Conservation (phyloP, 2,113 vertebrate genomes). For the Myxocyprinus asiaticus region DNA sequence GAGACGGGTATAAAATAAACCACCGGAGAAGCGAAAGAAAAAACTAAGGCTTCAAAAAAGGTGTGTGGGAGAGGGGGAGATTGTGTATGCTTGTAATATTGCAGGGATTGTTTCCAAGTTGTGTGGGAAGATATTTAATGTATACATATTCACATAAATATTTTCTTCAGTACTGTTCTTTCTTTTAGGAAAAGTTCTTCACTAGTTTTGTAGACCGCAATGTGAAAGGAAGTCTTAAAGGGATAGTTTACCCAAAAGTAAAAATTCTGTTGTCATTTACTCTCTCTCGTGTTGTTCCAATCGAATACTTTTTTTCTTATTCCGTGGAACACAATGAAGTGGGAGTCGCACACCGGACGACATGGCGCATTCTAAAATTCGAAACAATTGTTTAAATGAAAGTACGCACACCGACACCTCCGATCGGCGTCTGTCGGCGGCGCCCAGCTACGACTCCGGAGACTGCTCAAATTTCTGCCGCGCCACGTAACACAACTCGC, state of each 20-base stretch:
- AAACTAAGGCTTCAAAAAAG: background rate
- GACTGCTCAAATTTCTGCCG: too few species aligned
- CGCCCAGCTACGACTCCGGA: too few species aligned
- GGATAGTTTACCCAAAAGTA: too few species aligned
- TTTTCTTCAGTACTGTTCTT: conserved; percentile 7
- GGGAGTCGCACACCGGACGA: too few species aligned
- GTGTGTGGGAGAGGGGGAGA: conserved; percentile 24
- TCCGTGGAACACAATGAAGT: background rate
- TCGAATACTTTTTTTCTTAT: too few species aligned
- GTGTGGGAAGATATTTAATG: conserved; percentile 18
- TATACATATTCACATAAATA: conserved; percentile 5
- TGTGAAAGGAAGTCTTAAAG: background rate
- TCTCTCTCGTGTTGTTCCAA: too few species aligned
- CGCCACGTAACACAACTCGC: too few species aligned
- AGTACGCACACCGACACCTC: too few species aligned
- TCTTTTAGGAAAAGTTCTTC: conserved; percentile 1
- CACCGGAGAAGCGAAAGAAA: background rate
- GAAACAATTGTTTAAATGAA: too few species aligned
- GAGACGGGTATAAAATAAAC: conserved; percentile 27
- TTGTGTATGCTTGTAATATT: background rate
- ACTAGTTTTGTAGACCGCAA: background rate
- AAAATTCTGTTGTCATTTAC: too few species aligned
- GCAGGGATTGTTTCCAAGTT: conserved; percentile 18
- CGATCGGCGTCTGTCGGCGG: too few species aligned
- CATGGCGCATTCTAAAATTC: too few species aligned